These are phyloP conservation scores for Lepisosteus osseus DNA, from an alignment of 2,113 vertebrate species.

Conservation along the genomic window DNA sequence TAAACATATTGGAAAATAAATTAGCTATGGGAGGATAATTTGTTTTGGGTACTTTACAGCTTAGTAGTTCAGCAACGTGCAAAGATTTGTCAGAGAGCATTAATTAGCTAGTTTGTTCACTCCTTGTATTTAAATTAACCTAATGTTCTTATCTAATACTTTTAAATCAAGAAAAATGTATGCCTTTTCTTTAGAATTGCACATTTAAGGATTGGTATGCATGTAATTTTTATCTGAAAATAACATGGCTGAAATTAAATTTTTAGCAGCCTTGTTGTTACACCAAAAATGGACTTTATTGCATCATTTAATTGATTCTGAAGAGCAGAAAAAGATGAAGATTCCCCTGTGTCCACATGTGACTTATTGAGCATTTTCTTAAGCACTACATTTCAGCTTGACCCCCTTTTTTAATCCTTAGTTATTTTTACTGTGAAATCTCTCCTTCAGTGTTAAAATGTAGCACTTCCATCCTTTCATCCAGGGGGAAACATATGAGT, in stretches of 20 bases:
- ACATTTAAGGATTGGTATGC: too few relatives aligned
- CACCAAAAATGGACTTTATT: constrained; percentile 56
- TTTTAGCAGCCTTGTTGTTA: constrained; percentile 34
- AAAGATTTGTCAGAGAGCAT: too few relatives aligned
- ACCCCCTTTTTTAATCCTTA: constrained; percentile 11
- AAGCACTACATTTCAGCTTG: constrained; percentile 33
- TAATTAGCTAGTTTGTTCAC: too few relatives aligned
- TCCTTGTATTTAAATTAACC: too few relatives aligned
- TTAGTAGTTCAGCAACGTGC: too few relatives aligned
- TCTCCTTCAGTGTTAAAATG: background rate
- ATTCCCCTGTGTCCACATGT: constrained; percentile 37
- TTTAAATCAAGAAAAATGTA: too few relatives aligned
- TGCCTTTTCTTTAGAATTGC: too few relatives aligned
- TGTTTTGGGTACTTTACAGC: too few relatives aligned
- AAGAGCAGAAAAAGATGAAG: constrained; percentile 17
- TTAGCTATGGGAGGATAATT: background rate
- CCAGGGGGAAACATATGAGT: constrained; percentile 1
- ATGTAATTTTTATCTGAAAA: too few relatives aligned
- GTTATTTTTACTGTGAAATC: constrained; percentile 7
- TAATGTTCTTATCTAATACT: too few relatives aligned
- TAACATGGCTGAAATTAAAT: too few relatives aligned
- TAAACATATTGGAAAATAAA: constrained; percentile 4
- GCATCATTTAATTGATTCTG: constrained; percentile 50
- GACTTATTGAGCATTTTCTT: constrained; percentile 26
- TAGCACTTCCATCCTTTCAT: constrained; percentile 11